These are phyloP conservation scores for Cacatua alba DNA, from an alignment of 2,113 vertebrate genomes.

Conservation along the genomic window DNA sequence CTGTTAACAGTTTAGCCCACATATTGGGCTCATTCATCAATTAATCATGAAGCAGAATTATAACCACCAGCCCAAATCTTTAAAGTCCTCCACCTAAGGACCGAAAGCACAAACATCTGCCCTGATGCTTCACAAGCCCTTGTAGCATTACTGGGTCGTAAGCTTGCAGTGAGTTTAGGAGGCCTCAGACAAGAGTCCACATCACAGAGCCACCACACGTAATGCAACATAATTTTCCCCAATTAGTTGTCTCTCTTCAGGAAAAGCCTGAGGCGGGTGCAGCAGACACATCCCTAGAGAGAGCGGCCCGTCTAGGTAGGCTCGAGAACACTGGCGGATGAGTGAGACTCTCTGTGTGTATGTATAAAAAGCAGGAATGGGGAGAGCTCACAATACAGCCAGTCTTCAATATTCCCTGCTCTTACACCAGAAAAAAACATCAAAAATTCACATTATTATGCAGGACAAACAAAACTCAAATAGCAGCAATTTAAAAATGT, in stretches of 20 bases:
- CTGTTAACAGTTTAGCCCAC: background rate
- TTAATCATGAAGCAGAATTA: background rate
- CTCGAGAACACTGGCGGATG: constrained; percentile 37
- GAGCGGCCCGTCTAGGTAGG: constrained; percentile 34
- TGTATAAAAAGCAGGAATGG: background rate
- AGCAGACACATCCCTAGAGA: constrained; percentile 65
- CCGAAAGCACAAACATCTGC: background rate
- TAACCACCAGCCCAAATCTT: background rate
- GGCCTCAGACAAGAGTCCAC: constrained; percentile 23
- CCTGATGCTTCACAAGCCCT: background rate
- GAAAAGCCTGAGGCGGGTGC: constrained; percentile 50
- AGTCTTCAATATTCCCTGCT: background rate
- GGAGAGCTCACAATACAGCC: constrained; percentile 4
- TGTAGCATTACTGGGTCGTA: accelerated
- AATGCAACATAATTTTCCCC: constrained; percentile 52
- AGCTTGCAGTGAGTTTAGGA: background rate
- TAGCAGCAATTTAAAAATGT: background rate
- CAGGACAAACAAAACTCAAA: constrained; percentile 23
- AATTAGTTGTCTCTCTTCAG: constrained; percentile 63
- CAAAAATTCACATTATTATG: background rate
- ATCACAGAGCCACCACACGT: constrained; percentile 48
- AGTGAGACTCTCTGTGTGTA: background rate
- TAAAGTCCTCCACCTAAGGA: background rate
- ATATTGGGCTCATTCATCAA: background rate
- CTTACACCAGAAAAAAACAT: background rate